Percentiles rank a stretch among this genome's conserved stretches.
phyloP scores from a whole-genome alignment of 2,797 vertebrate species.

The Trachurus trachurus region DNA sequence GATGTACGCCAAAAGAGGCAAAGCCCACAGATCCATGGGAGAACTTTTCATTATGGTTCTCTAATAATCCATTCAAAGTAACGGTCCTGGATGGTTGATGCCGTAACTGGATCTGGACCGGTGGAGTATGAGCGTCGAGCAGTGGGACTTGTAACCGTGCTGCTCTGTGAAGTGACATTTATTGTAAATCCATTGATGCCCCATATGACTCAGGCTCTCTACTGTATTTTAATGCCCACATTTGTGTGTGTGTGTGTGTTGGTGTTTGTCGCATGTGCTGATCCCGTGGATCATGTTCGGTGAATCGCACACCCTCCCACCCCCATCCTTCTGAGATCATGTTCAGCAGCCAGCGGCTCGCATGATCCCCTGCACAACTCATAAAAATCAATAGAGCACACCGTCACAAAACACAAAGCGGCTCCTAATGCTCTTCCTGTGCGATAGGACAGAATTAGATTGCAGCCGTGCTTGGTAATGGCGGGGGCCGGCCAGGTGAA shows the following conservation, averaged over 20 bases:
- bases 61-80: slow-evolving; percentile 61
- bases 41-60: slow-evolving; percentile 57
- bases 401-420: slow-evolving; percentile 83
- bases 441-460: slow-evolving; percentile 87
- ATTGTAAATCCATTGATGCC: slow-evolving; percentile 37
- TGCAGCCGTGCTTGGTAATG: slow-evolving; percentile 84
- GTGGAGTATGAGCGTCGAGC: slow-evolving; percentile 36
- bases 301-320: slow-evolving; percentile 38
- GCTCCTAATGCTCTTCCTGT: slow-evolving; percentile 85
- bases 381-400: slow-evolving; percentile 83
- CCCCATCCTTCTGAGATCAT: slow-evolving; percentile 55
- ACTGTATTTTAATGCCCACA: slow-evolving; percentile 33
- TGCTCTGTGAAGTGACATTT: slow-evolving; percentile 36
- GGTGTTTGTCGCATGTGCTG: slow-evolving; percentile 29
- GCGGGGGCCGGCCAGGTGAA: slow-evolving; percentile 81
- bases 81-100: slow-evolving; percentile 46
- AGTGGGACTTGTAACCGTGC: slow-evolving; percentile 23
- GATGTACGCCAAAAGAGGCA: slow-evolving; percentile 25
- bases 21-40: slow-evolving; percentile 31
- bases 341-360: slow-evolving; percentile 56
- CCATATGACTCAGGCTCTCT: background rate
- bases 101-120: slow-evolving; percentile 43
- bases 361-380: slow-evolving; percentile 67
- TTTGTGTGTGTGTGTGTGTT: slow-evolving; percentile 8
- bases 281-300: slow-evolving; percentile 60